Evolutionary conservation across 2,888 invertebrate genomes (phyloP), one percentile per base, ranked within the genome.

Genomic region (Helobdella robusta): DNA sequence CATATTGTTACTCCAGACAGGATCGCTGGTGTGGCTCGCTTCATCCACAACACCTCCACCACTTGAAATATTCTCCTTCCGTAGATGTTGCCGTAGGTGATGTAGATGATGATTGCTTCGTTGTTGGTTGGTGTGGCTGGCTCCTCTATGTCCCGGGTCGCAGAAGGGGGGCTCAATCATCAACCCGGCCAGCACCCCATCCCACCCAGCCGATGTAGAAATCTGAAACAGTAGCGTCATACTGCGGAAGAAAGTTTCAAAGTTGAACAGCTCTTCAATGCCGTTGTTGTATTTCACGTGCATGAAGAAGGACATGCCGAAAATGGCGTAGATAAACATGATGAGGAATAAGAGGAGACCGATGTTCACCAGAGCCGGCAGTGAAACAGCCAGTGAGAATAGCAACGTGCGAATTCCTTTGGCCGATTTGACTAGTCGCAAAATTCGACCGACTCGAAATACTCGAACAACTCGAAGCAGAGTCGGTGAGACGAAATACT

Each of bases 261-360:
- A 97, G 82, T 95, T 97, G 84, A 94, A 95, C 72, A 92, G 73
- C 79, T 92, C 91, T 78, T 95, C 94, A 74, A 97, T 85, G 74
- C 94, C 95, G 77, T 88, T 89, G 79, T 88, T 88, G 81, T 91
- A 87, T 81, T 92, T 90, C 73, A 95, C 94, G 83, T 93, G 88
- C 92, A 93, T 93, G 83, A 97, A 97, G 85, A 97, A 97, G 69
- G 93, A 93, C 95, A 97, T 97, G 75, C 97, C 97, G 81, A 97
- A 95, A 80, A 95, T 95, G 76, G 94, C 93, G 82, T 94, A 97
- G 84, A 97, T 97, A 83, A 95, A 97, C 91, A 97, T 95, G 80
- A 97, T 93, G 79, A 97, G 85, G 83, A 95, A 94, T 77, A 97
- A 86, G 77, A 97, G 85, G 76, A 97, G 86, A 82, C 95, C 95